phyloP scores from a whole-genome alignment of 2,113 vertebrate species.

The Amphiprion ocellaris region DNA sequence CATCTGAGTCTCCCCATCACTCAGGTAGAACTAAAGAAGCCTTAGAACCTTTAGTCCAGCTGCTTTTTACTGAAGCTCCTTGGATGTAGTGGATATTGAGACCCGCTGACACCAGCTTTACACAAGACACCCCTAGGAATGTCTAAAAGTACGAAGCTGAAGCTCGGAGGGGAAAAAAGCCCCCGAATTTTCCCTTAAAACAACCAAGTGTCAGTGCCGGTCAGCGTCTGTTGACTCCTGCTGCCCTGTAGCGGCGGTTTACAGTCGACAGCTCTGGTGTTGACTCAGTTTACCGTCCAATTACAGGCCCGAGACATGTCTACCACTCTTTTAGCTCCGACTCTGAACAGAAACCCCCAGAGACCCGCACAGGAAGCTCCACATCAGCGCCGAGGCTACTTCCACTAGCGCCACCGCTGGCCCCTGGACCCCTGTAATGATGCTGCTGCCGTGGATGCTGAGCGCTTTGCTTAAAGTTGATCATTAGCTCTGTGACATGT shows the following conservation, averaged over 20 bases:
- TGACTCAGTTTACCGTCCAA: conserved; percentile 33
- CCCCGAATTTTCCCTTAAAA: background rate
- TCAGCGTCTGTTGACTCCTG: conserved; percentile 1
- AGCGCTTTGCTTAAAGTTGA: conserved; percentile 3
- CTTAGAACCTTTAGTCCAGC: too few species aligned
- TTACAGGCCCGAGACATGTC: conserved; percentile 30
- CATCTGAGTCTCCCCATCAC: too few species aligned
- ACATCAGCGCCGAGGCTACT: conserved; percentile 6
- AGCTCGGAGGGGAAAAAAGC: background rate
- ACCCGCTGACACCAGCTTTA: too few species aligned
- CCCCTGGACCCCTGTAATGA: conserved; percentile 23
- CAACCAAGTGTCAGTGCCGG: background rate
- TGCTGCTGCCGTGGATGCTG: conserved; percentile 13
- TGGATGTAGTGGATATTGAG: too few species aligned
- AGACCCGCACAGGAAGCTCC: conserved; percentile 22
- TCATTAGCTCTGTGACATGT: conserved; percentile 40
- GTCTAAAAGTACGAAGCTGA: background rate
- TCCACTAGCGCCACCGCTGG: conserved; percentile 4
- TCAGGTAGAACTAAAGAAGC: too few species aligned
- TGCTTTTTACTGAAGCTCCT: too few species aligned
- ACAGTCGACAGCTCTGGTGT: conserved; percentile 10
- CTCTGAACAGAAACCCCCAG: conserved; percentile 9
- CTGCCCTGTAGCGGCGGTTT: conserved; percentile 13
- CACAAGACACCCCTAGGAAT: too few species aligned
- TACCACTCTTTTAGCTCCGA: conserved; percentile 4